phyloP scores from a whole-genome alignment of 2,113 vertebrate genomes.

The Dendrocopos noguchii region DNA sequence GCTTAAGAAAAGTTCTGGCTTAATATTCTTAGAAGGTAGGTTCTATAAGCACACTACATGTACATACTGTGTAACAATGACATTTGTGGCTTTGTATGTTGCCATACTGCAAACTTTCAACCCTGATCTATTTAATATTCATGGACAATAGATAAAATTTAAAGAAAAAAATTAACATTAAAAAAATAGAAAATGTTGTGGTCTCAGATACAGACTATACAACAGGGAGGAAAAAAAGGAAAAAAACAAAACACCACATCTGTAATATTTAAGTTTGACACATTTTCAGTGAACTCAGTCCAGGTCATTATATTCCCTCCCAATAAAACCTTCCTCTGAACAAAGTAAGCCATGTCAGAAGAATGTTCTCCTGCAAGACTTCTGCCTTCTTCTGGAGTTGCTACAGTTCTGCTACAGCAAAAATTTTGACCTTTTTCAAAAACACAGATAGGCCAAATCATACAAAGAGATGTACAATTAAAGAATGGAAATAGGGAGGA shows the following conservation, averaged over 20 bases:
- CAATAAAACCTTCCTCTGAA: not conserved
- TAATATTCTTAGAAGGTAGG: not conserved
- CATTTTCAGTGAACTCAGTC: not conserved
- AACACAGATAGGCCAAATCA: not conserved
- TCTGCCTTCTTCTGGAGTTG: not conserved
- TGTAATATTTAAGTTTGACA: not conserved
- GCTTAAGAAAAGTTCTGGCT: not conserved
- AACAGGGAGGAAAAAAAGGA: not conserved
- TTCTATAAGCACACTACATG: not conserved
- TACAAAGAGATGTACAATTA: not conserved
- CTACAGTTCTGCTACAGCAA: not conserved
- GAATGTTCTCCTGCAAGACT: not conserved
- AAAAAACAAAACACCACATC: not conserved
- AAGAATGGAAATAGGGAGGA: not conserved
- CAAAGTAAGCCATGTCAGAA: not conserved
- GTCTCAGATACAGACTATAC: not conserved
- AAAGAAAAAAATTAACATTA: not conserved
- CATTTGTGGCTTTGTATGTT: not conserved
- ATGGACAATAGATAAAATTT: not conserved
- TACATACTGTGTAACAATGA: not conserved
- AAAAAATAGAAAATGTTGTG: not conserved
- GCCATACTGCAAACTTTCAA: not conserved
- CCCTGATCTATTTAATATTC: not conserved
- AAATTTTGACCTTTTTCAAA: not conserved
- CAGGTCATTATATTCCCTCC: not conserved